Evolutionary conservation across 2,113 vertebrate genomes (phyloP).

Genomic region (Catharus minimus): DNA sequence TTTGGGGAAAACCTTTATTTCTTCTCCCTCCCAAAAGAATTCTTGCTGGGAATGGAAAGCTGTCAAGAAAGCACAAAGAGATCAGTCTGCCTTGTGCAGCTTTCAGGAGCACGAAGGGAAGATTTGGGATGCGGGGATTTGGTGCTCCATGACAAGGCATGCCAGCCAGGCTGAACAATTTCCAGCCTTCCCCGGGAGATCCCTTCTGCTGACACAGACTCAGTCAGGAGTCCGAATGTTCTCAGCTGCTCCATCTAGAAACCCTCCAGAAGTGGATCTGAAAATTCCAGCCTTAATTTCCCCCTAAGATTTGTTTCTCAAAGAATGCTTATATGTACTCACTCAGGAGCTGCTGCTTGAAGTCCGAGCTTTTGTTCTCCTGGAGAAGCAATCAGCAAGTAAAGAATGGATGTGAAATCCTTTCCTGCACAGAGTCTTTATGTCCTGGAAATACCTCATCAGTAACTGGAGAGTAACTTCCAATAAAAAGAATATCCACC

Average conservation of each 20-base stretch:
- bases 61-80: not conserved
- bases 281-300: not conserved
- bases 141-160: accelerated
- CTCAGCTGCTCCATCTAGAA: not conserved
- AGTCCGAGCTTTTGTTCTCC: not conserved
- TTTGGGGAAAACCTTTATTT: not conserved
- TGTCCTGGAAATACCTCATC: not conserved
- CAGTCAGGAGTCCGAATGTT: not conserved
- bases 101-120: not conserved
- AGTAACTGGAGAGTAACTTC: not conserved
- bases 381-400: not conserved
- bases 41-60: not conserved
- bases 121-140: not conserved
- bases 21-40: not conserved
- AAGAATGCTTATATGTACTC: not conserved
- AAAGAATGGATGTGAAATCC: not conserved
- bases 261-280: not conserved
- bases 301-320: not conserved
- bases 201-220: not conserved
- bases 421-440: not conserved
- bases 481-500: not conserved
- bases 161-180: not conserved
- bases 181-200: not conserved
- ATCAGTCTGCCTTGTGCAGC: not conserved
- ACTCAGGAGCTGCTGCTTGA: not conserved